These are phyloP conservation scores for Nysson spinosus DNA, from an alignment of 2,888 invertebrate genomes.

Conservation along the genomic window DNA sequence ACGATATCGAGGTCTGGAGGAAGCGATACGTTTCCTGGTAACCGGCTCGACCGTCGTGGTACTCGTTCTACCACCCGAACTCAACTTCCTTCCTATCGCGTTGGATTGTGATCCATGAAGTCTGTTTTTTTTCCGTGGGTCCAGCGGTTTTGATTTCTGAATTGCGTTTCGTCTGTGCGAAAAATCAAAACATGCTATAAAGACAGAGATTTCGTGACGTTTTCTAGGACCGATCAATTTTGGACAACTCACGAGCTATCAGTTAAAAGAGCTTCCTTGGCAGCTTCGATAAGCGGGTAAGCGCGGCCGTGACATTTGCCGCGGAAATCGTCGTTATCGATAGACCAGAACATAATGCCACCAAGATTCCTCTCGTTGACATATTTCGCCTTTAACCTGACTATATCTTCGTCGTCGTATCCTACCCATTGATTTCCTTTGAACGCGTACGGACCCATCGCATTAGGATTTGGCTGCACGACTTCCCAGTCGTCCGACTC, in stretches of 20 bases:
- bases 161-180: slow-evolving; percentile 37
- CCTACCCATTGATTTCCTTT: slow-evolving; percentile 95
- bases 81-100: slow-evolving; percentile 4
- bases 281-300: slow-evolving; percentile 94
- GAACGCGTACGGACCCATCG: slow-evolving; percentile 94
- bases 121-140: slow-evolving; percentile 53
- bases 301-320: slow-evolving; percentile 92
- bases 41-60: slow-evolving; percentile 52
- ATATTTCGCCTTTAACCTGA: slow-evolving; percentile 89
- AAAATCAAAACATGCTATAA: not conserved
- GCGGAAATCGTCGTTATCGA: slow-evolving; percentile 96
- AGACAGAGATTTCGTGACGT: not conserved
- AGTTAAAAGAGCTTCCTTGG: slow-evolving; percentile 88
- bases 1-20: slow-evolving; percentile 53
- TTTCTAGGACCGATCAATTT: too few relatives aligned
- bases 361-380: slow-evolving; percentile 91
- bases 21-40: slow-evolving; percentile 46
- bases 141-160: slow-evolving; percentile 48
- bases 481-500: slow-evolving; percentile 89
- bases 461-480: slow-evolving; percentile 87
- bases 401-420: slow-evolving; percentile 92
- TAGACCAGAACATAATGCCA: slow-evolving; percentile 96
- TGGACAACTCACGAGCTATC: slow-evolving; percentile 80
- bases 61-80: slow-evolving; percentile 40
- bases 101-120: slow-evolving; percentile 49